Percentiles rank a stretch among this genome's conserved stretches.
These are phyloP conservation scores for Falco biarmicus DNA, from an alignment of 2,797 vertebrate species.

Conservation along the genomic window DNA sequence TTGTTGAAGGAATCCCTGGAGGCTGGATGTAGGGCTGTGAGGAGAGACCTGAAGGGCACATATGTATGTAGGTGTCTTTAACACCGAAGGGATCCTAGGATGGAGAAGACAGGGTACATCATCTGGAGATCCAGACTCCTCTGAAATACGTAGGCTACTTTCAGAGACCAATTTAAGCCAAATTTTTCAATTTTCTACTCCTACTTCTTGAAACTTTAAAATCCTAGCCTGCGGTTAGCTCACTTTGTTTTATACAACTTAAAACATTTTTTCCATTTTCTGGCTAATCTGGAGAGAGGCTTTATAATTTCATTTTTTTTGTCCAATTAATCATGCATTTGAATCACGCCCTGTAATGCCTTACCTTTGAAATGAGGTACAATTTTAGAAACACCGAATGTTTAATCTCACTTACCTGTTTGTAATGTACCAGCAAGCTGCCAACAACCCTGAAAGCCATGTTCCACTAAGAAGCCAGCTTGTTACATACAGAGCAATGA, in stretches of 20 bases:
- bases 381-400: not conserved
- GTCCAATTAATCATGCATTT: not conserved
- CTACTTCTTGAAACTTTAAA: not conserved
- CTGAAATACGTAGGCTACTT: not conserved
- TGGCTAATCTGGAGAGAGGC: not conserved
- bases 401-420: slow-evolving; percentile 86
- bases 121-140: not conserved
- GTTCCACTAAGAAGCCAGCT: slow-evolving; percentile 96
- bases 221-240: not conserved
- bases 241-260: not conserved
- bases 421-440: slow-evolving; percentile 93
- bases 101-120: not conserved
- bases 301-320: not conserved
- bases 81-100: not conserved
- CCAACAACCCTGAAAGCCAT: slow-evolving; percentile 90
- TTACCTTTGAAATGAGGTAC: slow-evolving; percentile 22
- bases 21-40: not conserved
- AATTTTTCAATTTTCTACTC: not conserved
- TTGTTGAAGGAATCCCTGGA: not conserved
- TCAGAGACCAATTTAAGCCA: not conserved
- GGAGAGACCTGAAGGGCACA: not conserved
- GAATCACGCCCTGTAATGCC: not conserved
- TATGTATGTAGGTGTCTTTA: not conserved
- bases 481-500: slow-evolving; percentile 91
- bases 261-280: not conserved